Evolutionary conservation across 2,797 vertebrate species (phyloP), one percentile per base, ranked within the genome.

Genomic region (Silurus aristotelis): DNA sequence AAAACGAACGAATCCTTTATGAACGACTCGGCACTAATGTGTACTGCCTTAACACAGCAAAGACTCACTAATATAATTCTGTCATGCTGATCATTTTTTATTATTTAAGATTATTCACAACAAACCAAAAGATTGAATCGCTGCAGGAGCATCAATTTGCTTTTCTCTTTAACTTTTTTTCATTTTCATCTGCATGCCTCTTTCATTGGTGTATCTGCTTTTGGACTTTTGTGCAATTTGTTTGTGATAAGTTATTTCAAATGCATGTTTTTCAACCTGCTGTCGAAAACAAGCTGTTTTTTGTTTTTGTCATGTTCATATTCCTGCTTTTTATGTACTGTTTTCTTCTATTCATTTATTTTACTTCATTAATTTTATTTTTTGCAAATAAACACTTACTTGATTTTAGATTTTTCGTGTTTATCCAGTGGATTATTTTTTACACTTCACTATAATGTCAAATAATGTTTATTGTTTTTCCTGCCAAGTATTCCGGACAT

Each of bases 331-430:
- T 71, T 13, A n/a, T 82, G 66, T 82, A 82, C 52, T n/a, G 64
- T 56, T n/a, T 52, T 64, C 10, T 61, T 56, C 61, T 67, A 22
- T 48, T 52, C 8, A 17, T 66, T 52, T 61, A 63, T 25, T 66
- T 67, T 14, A 12, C 22, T 64, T 56, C 20, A 38, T 38, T 38
- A 0, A 38, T 66, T 67, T 14, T 22, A 43, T 79, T 76, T 58
- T 58, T 66, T 67, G 72, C 83, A 78, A 75, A 38, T 84, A 80
- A 80, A 80, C 79, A 52, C 14, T 20, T 5, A 20, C 12, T 66
- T 76, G 43, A 52, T 77, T 84, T 84, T 56, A 8, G 20, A 68
- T 78, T 66, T 17, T 38, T n/a, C 5, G 12, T 68, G 14, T 6
- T 80, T 66, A 64, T 80, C 22, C 31, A 38, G 31, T 17, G 1